phyloP scores from a whole-genome alignment of 1,140 invertebrate genomes.

The Musca domestica region DNA sequence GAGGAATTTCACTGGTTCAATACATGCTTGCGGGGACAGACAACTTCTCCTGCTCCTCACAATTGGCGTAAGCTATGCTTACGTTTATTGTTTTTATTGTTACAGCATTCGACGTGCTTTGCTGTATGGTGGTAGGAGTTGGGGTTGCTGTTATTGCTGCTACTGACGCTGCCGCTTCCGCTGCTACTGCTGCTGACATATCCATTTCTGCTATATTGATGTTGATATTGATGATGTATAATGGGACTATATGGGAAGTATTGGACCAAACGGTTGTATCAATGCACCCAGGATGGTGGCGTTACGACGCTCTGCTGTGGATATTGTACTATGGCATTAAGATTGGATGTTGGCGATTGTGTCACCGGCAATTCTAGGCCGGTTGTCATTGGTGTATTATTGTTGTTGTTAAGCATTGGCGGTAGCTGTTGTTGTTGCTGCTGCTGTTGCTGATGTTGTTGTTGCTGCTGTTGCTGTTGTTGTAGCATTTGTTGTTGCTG shows the following conservation, averaged over 20 bases:
- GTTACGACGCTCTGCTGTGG: slow-evolving; percentile 58
- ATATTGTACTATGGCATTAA: slow-evolving; percentile 49
- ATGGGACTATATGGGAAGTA: background rate
- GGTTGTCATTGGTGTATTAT: slow-evolving; percentile 33
- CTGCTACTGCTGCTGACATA: no score
- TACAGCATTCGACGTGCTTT: background rate
- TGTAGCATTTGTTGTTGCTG: slow-evolving; percentile 40
- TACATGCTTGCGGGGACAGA: no score
- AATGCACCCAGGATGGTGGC: slow-evolving; percentile 69
- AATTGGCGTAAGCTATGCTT: no score
- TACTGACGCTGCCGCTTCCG: no score
- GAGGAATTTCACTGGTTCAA: no score
- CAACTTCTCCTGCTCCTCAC: no score
- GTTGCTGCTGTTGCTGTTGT: slow-evolving; percentile 38
- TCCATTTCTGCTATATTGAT: no score
- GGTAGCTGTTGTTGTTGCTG: slow-evolving; percentile 33
- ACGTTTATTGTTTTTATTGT: no score
- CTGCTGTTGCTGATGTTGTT: slow-evolving; percentile 30
- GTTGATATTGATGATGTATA: no score
- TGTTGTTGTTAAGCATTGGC: slow-evolving; percentile 37
- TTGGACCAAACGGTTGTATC: slow-evolving; percentile 32
- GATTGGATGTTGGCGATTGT: slow-evolving; percentile 41
- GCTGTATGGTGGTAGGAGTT: background rate
- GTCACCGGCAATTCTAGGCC: slow-evolving; percentile 36
- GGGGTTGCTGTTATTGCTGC: no score